Conservation (phyloP, 2,797 vertebrate species). For the Schizothorax lantsangensis region DNA sequence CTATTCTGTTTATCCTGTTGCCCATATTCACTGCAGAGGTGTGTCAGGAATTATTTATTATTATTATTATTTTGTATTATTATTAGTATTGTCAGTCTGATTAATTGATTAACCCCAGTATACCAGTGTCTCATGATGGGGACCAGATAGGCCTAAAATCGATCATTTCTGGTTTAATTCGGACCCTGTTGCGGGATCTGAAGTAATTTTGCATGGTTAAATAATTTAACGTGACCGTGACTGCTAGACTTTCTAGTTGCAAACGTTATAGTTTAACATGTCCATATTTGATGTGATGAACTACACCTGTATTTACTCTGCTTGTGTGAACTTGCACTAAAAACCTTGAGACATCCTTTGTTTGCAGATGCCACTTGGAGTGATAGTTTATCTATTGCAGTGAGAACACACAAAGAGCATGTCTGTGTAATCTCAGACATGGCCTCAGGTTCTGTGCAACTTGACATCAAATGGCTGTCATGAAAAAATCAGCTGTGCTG, state of each 20-base stretch:
- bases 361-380: neutral
- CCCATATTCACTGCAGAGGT: neutral
- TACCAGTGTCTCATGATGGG: neutral
- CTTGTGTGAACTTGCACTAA: neutral
- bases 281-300: neutral
- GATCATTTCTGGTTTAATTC: neutral
- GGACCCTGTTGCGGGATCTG: neutral
- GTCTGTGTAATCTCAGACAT: constrained; percentile 40
- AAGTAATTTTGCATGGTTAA: neutral
- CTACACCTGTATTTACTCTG: neutral
- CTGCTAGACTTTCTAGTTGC: neutral
- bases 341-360: neutral
- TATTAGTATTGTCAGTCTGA: neutral
- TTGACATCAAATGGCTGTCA: neutral
- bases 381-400: neutral
- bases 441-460: constrained; percentile 5
- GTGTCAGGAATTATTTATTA: neutral
- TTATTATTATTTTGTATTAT: neutral
- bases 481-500: neutral
- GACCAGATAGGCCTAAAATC: too few species aligned
- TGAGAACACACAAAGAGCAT: neutral
- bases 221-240: too few species aligned
- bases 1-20: neutral
- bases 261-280: neutral
- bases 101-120: neutral